These are phyloP conservation scores for Luidia sarsii DNA, from an alignment of 53 echinoderm and acorn worm genomes.

Conservation along the genomic window DNA sequence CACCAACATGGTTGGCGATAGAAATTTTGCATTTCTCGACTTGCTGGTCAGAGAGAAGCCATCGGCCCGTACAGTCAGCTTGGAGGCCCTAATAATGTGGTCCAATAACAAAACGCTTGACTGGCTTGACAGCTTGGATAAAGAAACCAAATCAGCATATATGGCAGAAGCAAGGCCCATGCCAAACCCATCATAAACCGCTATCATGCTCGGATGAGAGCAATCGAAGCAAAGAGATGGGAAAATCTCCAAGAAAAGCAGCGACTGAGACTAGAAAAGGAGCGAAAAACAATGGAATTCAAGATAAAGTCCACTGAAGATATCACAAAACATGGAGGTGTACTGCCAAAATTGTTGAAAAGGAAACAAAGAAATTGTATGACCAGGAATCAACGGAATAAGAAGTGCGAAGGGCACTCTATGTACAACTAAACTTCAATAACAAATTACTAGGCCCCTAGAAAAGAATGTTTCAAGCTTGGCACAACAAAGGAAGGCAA, in stretches of 20 bases:
- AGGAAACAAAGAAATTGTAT: background rate
- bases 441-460: too few relatives aligned
- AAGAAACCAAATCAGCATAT: too few relatives aligned
- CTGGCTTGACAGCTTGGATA: conserved; percentile 15
- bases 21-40: conserved; percentile 63
- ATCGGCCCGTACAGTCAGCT: conserved; percentile 3
- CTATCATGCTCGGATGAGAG: conserved; percentile 5
- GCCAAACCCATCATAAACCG: background rate
- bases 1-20: conserved; percentile 60
- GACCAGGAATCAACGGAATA: too few relatives aligned
- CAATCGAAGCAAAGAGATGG: conserved; percentile 14
- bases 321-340: background rate
- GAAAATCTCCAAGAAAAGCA: conserved; percentile 4
- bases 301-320: conserved; percentile 6
- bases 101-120: conserved; percentile 8
- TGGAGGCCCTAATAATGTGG: conserved; percentile 37
- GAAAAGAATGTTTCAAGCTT: too few relatives aligned
- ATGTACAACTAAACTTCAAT: too few relatives aligned
- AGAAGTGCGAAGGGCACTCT: too few relatives aligned
- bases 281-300: background rate
- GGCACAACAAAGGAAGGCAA: too few relatives aligned
- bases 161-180: background rate
- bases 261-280: background rate
- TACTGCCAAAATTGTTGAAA: conserved; percentile 7
- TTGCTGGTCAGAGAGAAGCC: conserved; percentile 53